Base-by-base conservation (phyloP, 2,113 vertebrate genomes). In the Scortum barcoo region DNA sequence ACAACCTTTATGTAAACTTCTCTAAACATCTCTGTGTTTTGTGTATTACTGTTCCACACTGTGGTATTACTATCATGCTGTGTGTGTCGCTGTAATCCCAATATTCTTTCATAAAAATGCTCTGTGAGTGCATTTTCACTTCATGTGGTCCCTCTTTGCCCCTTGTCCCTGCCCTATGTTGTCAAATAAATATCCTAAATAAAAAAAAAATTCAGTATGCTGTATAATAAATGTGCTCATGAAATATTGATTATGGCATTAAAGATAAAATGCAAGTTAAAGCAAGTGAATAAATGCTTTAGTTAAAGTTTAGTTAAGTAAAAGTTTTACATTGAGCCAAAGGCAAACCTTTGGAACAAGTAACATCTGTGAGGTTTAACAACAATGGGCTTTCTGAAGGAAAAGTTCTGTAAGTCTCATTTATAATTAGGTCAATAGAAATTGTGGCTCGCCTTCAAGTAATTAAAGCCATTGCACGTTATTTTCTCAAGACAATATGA, bases 1-100 rank as follows among this genome's bases (percentile, higher is more conserved):
- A 38, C 30, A 68, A 68, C 54, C 46, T 75, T 11, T 48, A 8
- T 33, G 30, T 60, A 42, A 70, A 80, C 69, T 73, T 80, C 61
- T 44, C 30, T 12, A 24, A 60, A 60, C 58, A 19, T 58, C 10
- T 42, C 1, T 70, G 24, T n/a, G 50, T 76, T 36, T 46, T 54
- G 33, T 24, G 53, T 7, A 11, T 38, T 28, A 33, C 44, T 72
- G 19, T 40, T 38, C 44, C 22, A 8, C 20, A n/a, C n/a, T n/a
- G n/a, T 54, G 3, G 20, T 51, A 12, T 60, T 53, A 9, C 44
- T 51, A 2, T 33, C 22, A 10, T 17, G 10, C 62, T 20, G 46
- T 12, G 38, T 54, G 14, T 17, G 16, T 26, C 33, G 40, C 38
- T 53, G n/a, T 26, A 56, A 60, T 54, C 7, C 20, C 62, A 76